These are phyloP conservation scores for Drosophila tani DNA, from an alignment of 1,140 invertebrate genomes.

Conservation along the genomic window DNA sequence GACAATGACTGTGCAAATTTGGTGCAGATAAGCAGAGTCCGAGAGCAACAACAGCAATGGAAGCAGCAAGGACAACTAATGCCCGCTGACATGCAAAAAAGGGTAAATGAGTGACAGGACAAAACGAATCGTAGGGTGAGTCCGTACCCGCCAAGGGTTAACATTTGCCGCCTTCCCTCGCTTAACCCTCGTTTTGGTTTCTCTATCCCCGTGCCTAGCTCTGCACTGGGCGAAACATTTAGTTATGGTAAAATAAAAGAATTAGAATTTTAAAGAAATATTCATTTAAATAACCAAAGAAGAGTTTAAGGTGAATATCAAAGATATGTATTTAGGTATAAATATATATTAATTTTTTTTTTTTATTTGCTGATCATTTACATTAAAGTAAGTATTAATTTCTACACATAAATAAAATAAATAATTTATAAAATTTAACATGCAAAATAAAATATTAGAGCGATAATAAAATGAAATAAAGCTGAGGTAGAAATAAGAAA, in stretches of 20 bases:
- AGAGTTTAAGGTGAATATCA: too few relatives aligned
- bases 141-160: conserved; percentile 37
- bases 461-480: background rate
- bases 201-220: conserved; percentile 22
- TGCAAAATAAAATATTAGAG: background rate
- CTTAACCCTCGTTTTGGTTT: conserved; percentile 47
- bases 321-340: too few relatives aligned
- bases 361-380: background rate
- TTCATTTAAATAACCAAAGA: background rate
- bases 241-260: background rate
- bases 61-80: conserved; percentile 67
- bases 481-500: accelerated
- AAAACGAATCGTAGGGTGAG: conserved; percentile 36
- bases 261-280: background rate
- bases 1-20: conserved; percentile 83
- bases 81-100: conserved; percentile 81
- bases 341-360: too few relatives aligned
- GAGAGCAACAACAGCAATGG: conserved; percentile 43
- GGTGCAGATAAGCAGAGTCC: conserved; percentile 79
- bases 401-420: too few relatives aligned
- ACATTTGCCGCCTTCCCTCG: conserved; percentile 25
- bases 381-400: background rate
- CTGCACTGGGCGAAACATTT: background rate
- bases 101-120: conserved; percentile 81
- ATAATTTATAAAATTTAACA: too few relatives aligned